Evolutionary conservation across 2,113 vertebrate genomes (phyloP).

Genomic region (Lepus europaeus): DNA sequence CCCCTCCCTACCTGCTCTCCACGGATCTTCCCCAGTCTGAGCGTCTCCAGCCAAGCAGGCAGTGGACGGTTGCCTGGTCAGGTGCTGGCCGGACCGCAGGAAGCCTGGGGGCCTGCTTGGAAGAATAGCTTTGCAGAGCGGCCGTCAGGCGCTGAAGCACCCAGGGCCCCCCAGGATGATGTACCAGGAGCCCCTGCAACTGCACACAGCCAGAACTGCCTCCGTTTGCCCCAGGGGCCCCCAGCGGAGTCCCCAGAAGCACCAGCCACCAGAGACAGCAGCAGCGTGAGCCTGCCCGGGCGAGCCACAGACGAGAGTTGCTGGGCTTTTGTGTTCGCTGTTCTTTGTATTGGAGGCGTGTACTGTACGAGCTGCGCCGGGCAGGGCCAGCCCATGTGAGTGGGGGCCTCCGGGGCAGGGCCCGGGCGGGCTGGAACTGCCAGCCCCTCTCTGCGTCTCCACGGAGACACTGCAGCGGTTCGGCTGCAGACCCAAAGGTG

Average conservation of each 20-base stretch:
- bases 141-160: neutral
- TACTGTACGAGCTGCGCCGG: slow-evolving; percentile 36
- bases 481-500: neutral
- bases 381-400: slow-evolving; percentile 87
- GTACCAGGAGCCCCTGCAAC: neutral
- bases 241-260: slow-evolving; percentile 62
- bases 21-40: neutral
- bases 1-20: neutral
- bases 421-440: neutral
- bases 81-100: neutral
- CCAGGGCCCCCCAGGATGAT: slow-evolving; percentile 71
- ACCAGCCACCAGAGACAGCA: slow-evolving; percentile 45
- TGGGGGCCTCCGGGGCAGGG: neutral
- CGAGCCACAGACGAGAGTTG: slow-evolving; percentile 52
- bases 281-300: slow-evolving; percentile 63
- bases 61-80: neutral
- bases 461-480: neutral
- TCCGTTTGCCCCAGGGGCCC: neutral
- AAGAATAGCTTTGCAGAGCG: slow-evolving; percentile 41
- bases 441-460: neutral
- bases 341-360: slow-evolving; percentile 84
- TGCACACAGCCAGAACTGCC: slow-evolving; percentile 31
- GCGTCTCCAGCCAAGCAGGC: neutral
- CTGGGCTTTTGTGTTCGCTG: slow-evolving; percentile 86
- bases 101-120: neutral